Conservation (phyloP, 2,888 invertebrate species). For the Folsomia manolachei region DNA sequence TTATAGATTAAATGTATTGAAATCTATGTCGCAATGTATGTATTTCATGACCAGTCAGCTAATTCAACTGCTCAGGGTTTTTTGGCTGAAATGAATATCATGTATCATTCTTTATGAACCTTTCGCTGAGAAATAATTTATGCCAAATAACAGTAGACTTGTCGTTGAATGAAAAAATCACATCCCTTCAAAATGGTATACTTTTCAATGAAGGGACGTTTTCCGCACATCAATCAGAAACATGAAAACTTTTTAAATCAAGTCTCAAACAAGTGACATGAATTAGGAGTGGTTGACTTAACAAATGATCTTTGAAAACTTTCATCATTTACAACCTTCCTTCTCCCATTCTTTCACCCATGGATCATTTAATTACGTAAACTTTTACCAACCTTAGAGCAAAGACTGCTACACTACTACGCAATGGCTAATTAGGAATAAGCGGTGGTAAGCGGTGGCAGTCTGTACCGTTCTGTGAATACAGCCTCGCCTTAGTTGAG, state of each 20-base stretch:
- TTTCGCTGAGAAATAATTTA: no score
- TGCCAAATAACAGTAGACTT: no score
- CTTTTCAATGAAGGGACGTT: background rate
- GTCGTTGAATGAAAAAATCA: background rate
- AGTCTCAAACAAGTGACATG: background rate
- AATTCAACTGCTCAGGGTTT: no score
- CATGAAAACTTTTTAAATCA: no score
- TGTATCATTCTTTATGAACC: no score
- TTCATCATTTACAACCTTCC: background rate
- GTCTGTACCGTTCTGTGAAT: no score
- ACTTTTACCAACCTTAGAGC: background rate
- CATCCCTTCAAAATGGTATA: background rate
- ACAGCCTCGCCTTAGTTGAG: no score
- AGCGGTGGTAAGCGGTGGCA: no score
- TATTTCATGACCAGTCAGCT: background rate
- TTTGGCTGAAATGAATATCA: no score
- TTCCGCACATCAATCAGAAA: no score
- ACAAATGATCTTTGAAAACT: slow-evolving; percentile 8
- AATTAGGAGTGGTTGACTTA: background rate
- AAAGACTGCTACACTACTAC: background rate
- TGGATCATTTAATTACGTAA: background rate
- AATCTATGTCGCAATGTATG: background rate
- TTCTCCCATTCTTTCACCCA: background rate
- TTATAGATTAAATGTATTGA: background rate
- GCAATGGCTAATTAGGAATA: background rate